Evolutionary conservation across 2,888 invertebrate species (phyloP).

Genomic region (Cerceris ruficornis): DNA sequence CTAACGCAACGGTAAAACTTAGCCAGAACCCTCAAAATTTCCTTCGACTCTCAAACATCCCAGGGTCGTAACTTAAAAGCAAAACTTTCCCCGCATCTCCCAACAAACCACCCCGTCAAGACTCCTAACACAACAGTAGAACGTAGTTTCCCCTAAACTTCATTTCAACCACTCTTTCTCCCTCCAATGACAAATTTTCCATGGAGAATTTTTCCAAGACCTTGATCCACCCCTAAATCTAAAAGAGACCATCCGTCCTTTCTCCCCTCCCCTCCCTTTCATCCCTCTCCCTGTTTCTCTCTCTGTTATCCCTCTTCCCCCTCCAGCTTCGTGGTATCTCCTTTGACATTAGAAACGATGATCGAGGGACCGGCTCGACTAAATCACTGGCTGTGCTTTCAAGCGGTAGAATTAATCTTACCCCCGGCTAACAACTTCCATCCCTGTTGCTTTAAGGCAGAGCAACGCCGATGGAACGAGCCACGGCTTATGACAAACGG

Average conservation of each 20-base stretch:
- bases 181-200: neutral
- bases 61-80: too few relatives aligned
- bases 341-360: conserved; percentile 13
- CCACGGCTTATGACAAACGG: conserved; percentile 15
- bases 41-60: too few relatives aligned
- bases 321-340: neutral
- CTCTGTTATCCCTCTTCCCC: conserved; percentile 1
- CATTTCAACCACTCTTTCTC: neutral
- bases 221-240: neutral
- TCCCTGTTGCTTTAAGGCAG: neutral
- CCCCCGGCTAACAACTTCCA: conserved; percentile 16
- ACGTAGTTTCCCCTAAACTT: too few relatives aligned
- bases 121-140: too few relatives aligned
- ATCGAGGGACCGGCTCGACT: conserved; percentile 13
- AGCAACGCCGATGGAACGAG: conserved; percentile 1
- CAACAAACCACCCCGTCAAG: too few relatives aligned
- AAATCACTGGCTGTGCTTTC: conserved; percentile 30
- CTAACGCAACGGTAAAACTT: too few relatives aligned
- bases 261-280: neutral
- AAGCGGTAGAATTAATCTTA: conserved; percentile 39
- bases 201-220: neutral
- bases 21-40: too few relatives aligned
- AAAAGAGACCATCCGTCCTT: neutral
- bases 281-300: neutral
- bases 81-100: too few relatives aligned